phyloP scores from a whole-genome alignment of 2,113 vertebrate genomes.

The Lanius ludovicianus region DNA sequence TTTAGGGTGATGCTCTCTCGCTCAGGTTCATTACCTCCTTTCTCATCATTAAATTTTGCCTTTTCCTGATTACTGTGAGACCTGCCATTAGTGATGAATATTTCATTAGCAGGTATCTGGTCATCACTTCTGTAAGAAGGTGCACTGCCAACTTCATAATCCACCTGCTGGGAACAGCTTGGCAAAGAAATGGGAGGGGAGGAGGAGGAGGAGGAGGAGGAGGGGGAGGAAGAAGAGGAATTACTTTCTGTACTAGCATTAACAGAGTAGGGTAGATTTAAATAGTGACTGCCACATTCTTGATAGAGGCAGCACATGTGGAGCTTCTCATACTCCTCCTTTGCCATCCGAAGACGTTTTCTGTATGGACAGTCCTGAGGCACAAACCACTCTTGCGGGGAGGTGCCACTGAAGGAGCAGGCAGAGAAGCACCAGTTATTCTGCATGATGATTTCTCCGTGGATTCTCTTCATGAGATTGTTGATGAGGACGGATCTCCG shows the following conservation, averaged over 20 bases:
- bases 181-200: conserved; percentile 71
- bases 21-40: conserved; percentile 58
- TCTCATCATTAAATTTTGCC: conserved; percentile 61
- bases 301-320: conserved; percentile 92
- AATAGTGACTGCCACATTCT: conserved; percentile 85
- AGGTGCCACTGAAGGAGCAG: conserved; percentile 71
- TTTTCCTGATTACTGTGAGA: conserved; percentile 70
- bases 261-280: conserved; percentile 87
- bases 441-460: conserved; percentile 91
- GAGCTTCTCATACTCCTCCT: conserved; percentile 83
- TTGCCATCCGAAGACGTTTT: conserved; percentile 88
- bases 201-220: conserved; percentile 59
- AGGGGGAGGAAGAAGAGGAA: conserved; percentile 67
- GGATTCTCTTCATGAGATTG: conserved; percentile 92
- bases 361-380: conserved; percentile 85
- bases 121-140: conserved; percentile 71
- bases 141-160: conserved; percentile 71
- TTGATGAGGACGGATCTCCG: conserved; percentile 94
- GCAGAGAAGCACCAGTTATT: conserved; percentile 92
- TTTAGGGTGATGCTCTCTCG: conserved; percentile 63
- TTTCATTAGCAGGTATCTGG: conserved; percentile 73
- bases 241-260: conserved; percentile 74
- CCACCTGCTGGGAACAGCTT: conserved; percentile 77
- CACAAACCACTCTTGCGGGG: conserved; percentile 82
- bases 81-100: conserved; percentile 72